Evolutionary conservation across 2,888 invertebrate genomes (phyloP).

Genomic region (Ophonus ardosiacus): DNA sequence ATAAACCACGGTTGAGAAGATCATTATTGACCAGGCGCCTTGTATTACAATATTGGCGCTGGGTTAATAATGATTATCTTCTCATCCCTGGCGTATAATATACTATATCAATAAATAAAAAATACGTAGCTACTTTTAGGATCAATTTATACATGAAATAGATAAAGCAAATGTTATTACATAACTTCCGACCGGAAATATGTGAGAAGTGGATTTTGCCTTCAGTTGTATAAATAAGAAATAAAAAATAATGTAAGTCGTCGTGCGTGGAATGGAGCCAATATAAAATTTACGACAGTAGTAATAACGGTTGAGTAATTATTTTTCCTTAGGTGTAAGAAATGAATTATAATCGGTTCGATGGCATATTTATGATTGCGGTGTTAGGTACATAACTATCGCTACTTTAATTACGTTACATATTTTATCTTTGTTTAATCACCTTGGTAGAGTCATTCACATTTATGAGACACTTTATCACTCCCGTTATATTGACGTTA

Average conservation of each 20-base stretch:
- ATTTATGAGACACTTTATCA: conserved; percentile 48
- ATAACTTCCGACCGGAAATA: background rate
- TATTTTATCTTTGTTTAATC: conserved; percentile 56
- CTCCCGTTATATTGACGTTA: conserved; percentile 32
- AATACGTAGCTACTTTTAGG: no score
- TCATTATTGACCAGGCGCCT: no score
- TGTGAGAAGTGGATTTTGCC: background rate
- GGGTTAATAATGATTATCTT: no score
- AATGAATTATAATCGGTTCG: conserved; percentile 31
- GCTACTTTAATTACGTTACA: conserved; percentile 41
- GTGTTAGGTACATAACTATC: background rate
- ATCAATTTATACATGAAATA: no score
- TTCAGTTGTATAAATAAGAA: background rate
- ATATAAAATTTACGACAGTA: conserved; percentile 25
- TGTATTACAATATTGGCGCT: no score
- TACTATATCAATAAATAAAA: no score
- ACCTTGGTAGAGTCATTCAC: conserved; percentile 26
- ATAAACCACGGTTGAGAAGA: no score
- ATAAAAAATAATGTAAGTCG: background rate
- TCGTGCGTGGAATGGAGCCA: background rate
- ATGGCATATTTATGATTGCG: conserved; percentile 36
- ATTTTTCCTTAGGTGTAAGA: conserved; percentile 23
- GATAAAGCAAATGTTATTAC: no score
- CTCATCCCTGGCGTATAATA: no score
- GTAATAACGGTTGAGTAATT: conserved; percentile 23